Evolutionary conservation across 2,113 vertebrate species (phyloP).

Genomic region (Heteronetta atricapilla): DNA sequence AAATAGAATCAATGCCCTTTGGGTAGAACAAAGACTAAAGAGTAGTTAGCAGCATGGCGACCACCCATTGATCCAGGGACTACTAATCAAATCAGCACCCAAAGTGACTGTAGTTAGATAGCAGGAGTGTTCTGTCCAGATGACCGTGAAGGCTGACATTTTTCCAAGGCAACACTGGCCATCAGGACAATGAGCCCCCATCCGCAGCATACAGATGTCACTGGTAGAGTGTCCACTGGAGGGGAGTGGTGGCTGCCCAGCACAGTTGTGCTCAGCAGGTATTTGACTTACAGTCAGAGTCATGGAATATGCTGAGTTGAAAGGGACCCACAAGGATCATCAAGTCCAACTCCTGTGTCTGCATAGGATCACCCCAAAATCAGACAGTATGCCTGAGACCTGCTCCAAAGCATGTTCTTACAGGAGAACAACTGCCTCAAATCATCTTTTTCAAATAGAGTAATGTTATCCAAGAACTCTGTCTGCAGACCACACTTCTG

Average conservation of each 20-base stretch:
- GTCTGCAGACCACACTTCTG: background rate
- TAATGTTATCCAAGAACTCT: accelerated
- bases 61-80: background rate
- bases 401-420: background rate
- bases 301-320: too few relatives aligned
- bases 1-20: background rate
- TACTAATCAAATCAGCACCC: background rate
- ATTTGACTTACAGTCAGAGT: background rate
- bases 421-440: background rate
- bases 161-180: background rate
- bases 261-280: background rate
- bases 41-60: background rate
- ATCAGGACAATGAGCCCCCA: background rate
- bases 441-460: background rate
- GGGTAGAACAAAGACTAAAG: background rate
- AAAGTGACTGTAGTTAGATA: background rate
- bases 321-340: too few relatives aligned
- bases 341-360: too few relatives aligned
- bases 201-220: accelerated
- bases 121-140: accelerated
- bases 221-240: background rate
- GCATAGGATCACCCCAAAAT: too few relatives aligned
- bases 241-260: background rate
- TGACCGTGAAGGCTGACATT: background rate
- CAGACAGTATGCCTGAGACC: too few relatives aligned